Base-by-base conservation (phyloP, 2,113 vertebrate genomes). In the Scortum barcoo region DNA sequence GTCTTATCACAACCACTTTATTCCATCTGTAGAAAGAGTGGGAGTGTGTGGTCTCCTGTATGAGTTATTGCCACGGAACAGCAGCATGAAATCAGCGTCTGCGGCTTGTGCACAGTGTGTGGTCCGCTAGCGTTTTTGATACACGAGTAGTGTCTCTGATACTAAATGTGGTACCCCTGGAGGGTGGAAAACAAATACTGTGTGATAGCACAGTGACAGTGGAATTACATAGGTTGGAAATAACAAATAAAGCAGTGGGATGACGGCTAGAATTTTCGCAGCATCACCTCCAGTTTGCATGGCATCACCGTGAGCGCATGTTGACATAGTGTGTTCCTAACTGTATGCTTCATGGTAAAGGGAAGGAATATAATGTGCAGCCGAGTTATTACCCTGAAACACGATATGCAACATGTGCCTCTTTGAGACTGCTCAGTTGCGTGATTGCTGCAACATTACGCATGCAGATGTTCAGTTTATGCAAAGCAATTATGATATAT, bases 91-190 rank as follows among this genome's bases (percentile, higher is more conserved):
- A 91, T 87, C 68, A 66, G 89, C 84, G 88, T 92, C 2, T 88
- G 92, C 71, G 88, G 91, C 69, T 89, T 65, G 72, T 80, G 77
- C 84, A 26, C 91, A 88, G 87, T 87, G 91, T 92, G 90, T 75
- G 91, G 88, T 91, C 87, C 40, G 70, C 83, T 81, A 67, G 76
- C 56, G n/a, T 76, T 67, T 67, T 83, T 85, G 81, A 91, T 89
- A 63, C 84, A 82, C 7, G 74, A 93, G 85, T 80, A 88, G 89
- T 80, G 86, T 90, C 87, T 93, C 90, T 91, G 87, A 90, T 93
- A 81, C 89, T 88, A 91, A 93, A 89, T 86, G 82, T 22, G n/a
- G 80, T 57, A 30, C 77, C 84, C 78, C 91, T 36, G 42, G 82
- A 88, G 92, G 87, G 65, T 76, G 90, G 75, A 76, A 81, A 84